Evolutionary conservation across 23 tunicate genomes (phyloP), one percentile per base, ranked within the genome.

Genomic region (Botrylloides violaceus): DNA sequence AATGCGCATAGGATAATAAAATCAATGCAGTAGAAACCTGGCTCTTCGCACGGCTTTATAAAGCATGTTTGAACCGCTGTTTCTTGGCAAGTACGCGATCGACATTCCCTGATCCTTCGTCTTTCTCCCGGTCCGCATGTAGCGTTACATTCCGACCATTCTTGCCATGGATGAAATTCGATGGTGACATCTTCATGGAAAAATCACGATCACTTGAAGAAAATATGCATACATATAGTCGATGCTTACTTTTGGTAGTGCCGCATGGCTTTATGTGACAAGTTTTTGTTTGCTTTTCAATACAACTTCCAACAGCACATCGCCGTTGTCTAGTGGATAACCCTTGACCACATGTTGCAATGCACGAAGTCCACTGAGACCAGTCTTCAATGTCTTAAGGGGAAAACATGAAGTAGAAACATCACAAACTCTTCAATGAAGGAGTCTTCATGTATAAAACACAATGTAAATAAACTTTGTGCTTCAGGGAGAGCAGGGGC

Each of bases 271-370:
- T 19, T 0, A 2, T 9, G 30, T 38, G 37, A 37, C 74, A 68
- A 1, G 74, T 68, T 68, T 68, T 68, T 18, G 56, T 68, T 28
- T 37, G 56, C 28, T 23, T 38, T 68, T 68, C 56, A 32, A 32
- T 27, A 25, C 74, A 68, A 7, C 35, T 31, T 37, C 47, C 74
- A 25, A 23, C 74, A 9, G 56, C 29, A 28, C 74, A 68, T 23
- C 47, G 43, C 29, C 74, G 21, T 26, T 32, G 29, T 68, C 74
- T 68, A 4, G 58, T 37, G 9, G 58, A 26, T 6, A 68, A 9
- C 21, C 74, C 74, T 25, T 37, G 56, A 39, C 74, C 74, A 43
- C 74, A 68, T 22, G 74, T 68, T 5, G 74, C 37, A 43, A 55
- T 68, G 47, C 74, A 68, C 24, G 58, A 22, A 21, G 58, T 20